Base-by-base conservation (phyloP, 2,888 invertebrate genomes). In the Pollenia amentaria region DNA sequence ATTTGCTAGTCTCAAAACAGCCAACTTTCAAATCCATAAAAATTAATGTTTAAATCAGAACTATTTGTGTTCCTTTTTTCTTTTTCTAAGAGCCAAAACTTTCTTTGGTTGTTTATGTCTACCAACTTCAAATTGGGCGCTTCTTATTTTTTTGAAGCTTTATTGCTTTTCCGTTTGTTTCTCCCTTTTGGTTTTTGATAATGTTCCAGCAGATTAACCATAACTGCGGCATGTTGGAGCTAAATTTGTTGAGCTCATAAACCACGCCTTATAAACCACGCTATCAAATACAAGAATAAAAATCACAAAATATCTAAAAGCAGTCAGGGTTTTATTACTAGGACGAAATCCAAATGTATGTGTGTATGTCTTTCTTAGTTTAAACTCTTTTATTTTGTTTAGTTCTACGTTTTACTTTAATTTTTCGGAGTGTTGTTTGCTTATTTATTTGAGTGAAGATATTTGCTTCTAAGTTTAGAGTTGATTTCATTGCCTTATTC, bases 191-290 rank as follows among this genome's bases (percentile, higher is more conserved):
- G 16, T 81, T 84, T 85, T 85, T 88, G 88, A 85, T 88, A 86
- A 86, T 76, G 85, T 87, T 88, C 88, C 88, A 88, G 88, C 77
- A 88, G 88, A 88, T 88, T 88, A 87, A 84, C 81, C 73, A 83
- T 86, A 84, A 84, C 81, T 84, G 87, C 88, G 85, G 84, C 81
- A 84, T 88, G 83, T 86, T 87, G 87, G 75, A 53, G 83, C 83
- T 83, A 73, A 84, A 88, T 83, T 85, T 79, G 75, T 78, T 84
- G 84, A 84, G 78, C 83, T 82, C 78, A 82, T 82, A 79, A 86
- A 79, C 88, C 86, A 84, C 86, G 86, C 87, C 87, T 84, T 81
- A 80, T 81, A 77, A 84, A 78, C 87, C 84, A 73, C 53, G 62
- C 60, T 60, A 73, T 73, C 51, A 67, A 73, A 46, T 60, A 48